Base-by-base conservation (phyloP, 2,113 vertebrate species). In the Dromaius novaehollandiae region DNA sequence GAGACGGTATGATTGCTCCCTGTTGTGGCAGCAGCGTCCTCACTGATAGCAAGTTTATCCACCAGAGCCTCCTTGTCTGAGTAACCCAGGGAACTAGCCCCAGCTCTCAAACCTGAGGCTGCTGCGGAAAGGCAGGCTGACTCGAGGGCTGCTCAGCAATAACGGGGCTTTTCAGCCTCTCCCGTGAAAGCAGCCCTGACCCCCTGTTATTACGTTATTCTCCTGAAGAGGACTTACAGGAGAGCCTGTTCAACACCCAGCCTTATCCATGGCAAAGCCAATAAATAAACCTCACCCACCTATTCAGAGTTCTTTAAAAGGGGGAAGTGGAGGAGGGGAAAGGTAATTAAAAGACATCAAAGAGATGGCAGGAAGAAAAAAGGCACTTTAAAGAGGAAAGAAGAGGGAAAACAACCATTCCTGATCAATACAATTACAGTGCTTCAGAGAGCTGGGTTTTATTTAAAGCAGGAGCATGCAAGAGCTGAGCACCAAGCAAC, bases 291-390 rank as follows among this genome's bases (percentile, higher is more conserved):
- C 86, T 90, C 51, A 0, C 70, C 74, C 94, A 30, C 51, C 82
- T 51, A 68, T 86, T 51, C 30, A 15, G 89, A 66, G 68, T 19
- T 40, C 58, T 32, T 38, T 78, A n/a, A 55, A 60, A 86, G 53
- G 50, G 71, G 82, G 64, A 40, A 46, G 81, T 22, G 56, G 22
- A 94, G 86, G 92, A 89, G 48, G 79, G 60, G 83, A 20, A 79
- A 86, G 40, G 88, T 40, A 76, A 13, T 74, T 83, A 74, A 95
- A 88, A 61, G 42, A 82, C 85, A 82, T 85, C 87, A 92, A 92
- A 95, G 94, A 82, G 30, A 32, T 30, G 83, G 56, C 69, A 85
- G 77, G 77, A 87, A 80, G 24, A 6, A 68, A 55, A 81, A 81
- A 26, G 42, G 40, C 63, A 50, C 94, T 96, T 95, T 74, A 22